Conservation (phyloP, 1,140 invertebrate genomes). For the Aphaenogaster rudis region DNA sequence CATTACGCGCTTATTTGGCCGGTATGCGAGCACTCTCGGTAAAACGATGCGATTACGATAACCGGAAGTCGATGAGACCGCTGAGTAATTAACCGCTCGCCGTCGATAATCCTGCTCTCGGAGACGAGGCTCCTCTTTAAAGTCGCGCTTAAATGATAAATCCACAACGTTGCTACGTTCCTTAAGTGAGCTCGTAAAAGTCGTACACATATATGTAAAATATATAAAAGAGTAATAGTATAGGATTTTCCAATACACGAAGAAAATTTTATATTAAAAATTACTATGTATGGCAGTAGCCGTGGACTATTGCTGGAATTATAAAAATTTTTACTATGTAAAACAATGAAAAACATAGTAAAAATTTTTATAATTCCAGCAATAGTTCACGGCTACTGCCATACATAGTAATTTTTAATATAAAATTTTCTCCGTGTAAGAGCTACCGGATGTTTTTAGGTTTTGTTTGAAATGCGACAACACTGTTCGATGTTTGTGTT, state of each 20-base stretch:
- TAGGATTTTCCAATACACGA: background rate
- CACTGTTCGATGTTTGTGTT: too few relatives aligned
- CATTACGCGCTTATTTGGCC: conserved; percentile 41
- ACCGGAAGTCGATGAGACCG: conserved; percentile 46
- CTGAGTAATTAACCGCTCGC: conserved; percentile 46
- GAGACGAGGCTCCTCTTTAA: background rate
- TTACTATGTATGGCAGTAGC: too few relatives aligned
- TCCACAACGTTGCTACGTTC: background rate
- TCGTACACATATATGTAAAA: background rate
- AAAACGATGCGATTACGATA: conserved; percentile 55
- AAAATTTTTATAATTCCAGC: too few relatives aligned
- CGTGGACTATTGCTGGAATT: too few relatives aligned
- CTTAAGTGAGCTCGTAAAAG: conserved; percentile 35
- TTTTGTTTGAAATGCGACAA: too few relatives aligned
- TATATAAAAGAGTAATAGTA: background rate
- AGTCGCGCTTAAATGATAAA: conserved; percentile 36
- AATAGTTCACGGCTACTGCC: too few relatives aligned
- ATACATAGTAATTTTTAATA: too few relatives aligned
- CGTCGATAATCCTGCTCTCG: background rate
- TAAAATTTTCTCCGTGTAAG: too few relatives aligned
- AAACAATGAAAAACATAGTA: too few relatives aligned
- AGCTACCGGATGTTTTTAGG: too few relatives aligned
- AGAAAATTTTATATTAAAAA: too few relatives aligned
- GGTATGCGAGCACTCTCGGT: conserved; percentile 48
- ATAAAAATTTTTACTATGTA: too few relatives aligned